Percentiles rank a stretch among this genome's conserved stretches.
These are phyloP conservation scores for Sylvia borin DNA, from an alignment of 2,797 vertebrate genomes.

Conservation along the genomic window DNA sequence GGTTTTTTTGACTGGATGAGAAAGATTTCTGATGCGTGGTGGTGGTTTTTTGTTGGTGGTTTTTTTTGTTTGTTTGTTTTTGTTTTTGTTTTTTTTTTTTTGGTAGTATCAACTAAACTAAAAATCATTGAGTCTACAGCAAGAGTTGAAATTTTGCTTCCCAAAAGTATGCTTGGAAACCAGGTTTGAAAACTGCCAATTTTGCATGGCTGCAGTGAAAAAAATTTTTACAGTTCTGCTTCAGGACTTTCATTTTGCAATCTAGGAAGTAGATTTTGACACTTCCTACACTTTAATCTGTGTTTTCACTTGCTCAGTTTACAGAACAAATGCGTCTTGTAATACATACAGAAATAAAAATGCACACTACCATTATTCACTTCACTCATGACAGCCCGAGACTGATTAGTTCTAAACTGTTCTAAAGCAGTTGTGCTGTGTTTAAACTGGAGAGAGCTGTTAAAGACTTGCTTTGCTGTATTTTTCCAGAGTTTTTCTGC, in stretches of 20 bases:
- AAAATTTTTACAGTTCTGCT: neutral
- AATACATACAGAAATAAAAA: neutral
- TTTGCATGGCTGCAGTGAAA: neutral
- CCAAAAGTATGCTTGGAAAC: neutral
- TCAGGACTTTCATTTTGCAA: neutral
- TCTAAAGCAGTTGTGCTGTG: neutral
- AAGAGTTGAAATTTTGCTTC: neutral
- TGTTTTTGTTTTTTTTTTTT: no score
- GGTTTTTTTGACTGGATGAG: neutral
- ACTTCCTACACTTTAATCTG: neutral
- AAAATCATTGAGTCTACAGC: neutral
- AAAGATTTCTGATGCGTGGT: neutral
- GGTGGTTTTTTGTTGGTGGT: no score
- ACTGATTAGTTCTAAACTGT: neutral
- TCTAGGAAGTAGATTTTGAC: neutral
- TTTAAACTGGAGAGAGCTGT: neutral
- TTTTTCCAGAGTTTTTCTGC: slow-evolving; percentile 20
- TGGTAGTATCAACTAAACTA: neutral
- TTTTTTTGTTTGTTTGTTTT: no score
- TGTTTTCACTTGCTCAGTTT: slow-evolving; percentile 12
- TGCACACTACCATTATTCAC: neutral
- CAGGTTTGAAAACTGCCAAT: neutral
- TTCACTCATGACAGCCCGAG: neutral
- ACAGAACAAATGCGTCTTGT: neutral
- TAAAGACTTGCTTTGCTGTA: neutral